Base-by-base conservation (phyloP, 2,888 invertebrate genomes). In the Caradrina clavipalpis region DNA sequence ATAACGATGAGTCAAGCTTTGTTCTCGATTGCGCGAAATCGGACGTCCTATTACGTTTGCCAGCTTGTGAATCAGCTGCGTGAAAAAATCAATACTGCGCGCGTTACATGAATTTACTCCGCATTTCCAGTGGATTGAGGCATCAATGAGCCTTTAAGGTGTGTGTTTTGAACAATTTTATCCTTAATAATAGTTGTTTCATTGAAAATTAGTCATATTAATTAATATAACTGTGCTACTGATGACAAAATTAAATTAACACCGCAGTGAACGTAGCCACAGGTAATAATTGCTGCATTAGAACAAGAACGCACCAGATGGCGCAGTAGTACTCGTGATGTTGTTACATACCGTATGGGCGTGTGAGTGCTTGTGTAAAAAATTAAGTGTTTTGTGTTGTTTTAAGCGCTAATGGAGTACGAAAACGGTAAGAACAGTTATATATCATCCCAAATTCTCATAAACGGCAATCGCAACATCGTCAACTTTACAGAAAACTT, bases 341-440 rank as follows among this genome's bases (percentile, higher is more conserved):
- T 95, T 95, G 93, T 93, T 94, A 91, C 94, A 92, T 92, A 92
- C 90, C 85, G 93, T 92, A 93, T 92, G 95, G 96, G 96, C 95
- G 96, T 96, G 94, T 94, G 93, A 95, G 95, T 95, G 95, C 94
- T 94, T 93, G 95, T 95, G 95, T 91, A 91, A 92, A 94, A 92
- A 92, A 91, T 88, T 89, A 85, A 89, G 95, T 95, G 95, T 94
- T 95, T 95, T 94, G 95, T 95, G 95, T 91, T 94, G 91, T 91
- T 92, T 88, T 90, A 92, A 88, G 90, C 86, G 87, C 89, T 89
- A 90, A 93, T 91, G 91, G 90, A 93, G 90, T 86, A 88, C 80
- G 86, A 89, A 93, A 94, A 93, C 91, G 92, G 95, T 96, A 82
- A 95, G 96, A 92, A 86, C 73, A 88, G 66, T 76, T 82, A 82